A percentile compares a stretch with the other conserved stretches of the same genome.
phyloP scores from a whole-genome alignment of 2,797 vertebrate species.

The Pipistrellus pipistrellus region DNA sequence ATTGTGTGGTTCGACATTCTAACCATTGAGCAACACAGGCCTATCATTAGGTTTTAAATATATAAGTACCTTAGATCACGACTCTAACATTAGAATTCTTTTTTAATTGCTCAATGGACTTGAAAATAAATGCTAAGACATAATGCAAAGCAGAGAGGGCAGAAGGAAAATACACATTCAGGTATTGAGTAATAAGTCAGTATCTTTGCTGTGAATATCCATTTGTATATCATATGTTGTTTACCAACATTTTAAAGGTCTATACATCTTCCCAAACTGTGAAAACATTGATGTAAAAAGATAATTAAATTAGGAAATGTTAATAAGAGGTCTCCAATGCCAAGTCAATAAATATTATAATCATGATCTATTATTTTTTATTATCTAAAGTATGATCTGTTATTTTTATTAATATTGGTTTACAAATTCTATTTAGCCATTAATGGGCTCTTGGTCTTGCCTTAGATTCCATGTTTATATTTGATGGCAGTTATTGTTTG shows the following conservation, averaged over 20 bases:
- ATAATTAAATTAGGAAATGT: background rate
- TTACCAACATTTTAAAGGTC: background rate
- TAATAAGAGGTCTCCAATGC: background rate
- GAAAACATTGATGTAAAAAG: constrained; percentile 21
- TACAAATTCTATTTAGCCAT: background rate
- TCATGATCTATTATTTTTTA: background rate
- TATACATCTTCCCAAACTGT: background rate
- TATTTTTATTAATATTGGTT: background rate
- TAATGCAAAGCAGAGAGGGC: background rate
- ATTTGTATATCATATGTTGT: background rate
- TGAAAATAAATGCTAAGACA: constrained; percentile 26
- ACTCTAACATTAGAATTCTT: constrained; percentile 40
- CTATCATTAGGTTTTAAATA: constrained; percentile 9
- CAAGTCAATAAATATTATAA: background rate
- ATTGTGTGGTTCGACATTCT: no score
- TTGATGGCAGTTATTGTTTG: background rate
- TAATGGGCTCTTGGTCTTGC: background rate
- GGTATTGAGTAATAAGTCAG: background rate
- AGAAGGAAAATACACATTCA: constrained; percentile 20
- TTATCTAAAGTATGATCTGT: background rate
- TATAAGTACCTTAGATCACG: background rate
- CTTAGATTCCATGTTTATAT: background rate
- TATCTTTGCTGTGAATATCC: constrained; percentile 23
- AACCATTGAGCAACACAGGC: no score
- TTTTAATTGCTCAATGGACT: background rate